A percentile compares a stretch with the other conserved stretches of the same genome.
Conservation (phyloP, 2,797 vertebrate species). For the Lagorchestes hirsutus region DNA sequence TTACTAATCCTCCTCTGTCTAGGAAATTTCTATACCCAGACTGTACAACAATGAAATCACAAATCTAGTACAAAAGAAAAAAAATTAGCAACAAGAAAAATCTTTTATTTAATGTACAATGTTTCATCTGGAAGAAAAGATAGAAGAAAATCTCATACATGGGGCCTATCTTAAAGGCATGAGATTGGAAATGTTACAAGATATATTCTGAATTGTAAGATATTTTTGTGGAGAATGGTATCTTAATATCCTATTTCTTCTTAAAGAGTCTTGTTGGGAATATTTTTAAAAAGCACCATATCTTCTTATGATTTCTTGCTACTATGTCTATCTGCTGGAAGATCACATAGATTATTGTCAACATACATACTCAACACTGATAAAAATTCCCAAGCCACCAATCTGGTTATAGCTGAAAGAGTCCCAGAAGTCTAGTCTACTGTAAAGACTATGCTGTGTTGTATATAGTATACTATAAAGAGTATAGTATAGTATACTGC, state of each 20-base stretch:
- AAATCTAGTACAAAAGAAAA: neutral
- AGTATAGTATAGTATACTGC: neutral
- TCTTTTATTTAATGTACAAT: neutral
- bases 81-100: neutral
- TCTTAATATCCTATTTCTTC: neutral
- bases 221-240: neutral
- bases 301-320: neutral
- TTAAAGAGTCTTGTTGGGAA: neutral
- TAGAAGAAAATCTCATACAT: neutral
- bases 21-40: neutral
- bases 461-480: neutral
- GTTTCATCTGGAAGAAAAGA: neutral
- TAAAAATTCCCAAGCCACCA: neutral
- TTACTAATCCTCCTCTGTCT: neutral
- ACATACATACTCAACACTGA: neutral
- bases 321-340: neutral
- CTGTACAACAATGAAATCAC: neutral
- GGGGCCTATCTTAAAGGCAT: neutral
- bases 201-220: neutral
- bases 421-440: neutral
- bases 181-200: neutral
- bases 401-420: neutral
- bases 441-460: neutral
- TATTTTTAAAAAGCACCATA: neutral
- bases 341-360: neutral